Conservation (phyloP, 2,888 invertebrate genomes). For the Hoplodrina blanda region DNA sequence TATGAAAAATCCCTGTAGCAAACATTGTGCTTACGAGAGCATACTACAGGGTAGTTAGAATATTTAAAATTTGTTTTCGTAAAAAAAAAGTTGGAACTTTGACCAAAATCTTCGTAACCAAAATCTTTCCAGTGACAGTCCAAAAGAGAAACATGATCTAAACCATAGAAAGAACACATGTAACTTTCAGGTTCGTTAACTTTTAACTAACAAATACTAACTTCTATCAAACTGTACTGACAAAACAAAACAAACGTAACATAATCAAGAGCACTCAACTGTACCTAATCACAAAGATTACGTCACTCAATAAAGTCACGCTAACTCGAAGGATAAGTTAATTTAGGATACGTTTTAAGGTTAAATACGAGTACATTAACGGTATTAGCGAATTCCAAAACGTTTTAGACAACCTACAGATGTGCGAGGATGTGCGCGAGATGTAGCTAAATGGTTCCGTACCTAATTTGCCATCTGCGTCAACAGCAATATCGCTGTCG, state of each 20-base stretch:
- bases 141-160: too few relatives aligned
- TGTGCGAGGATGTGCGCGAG: constrained; percentile 27
- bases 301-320: constrained; percentile 14
- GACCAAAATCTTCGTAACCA: too few relatives aligned
- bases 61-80: too few relatives aligned
- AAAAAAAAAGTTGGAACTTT: too few relatives aligned
- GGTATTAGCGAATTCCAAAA: constrained; percentile 28
- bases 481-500: constrained; percentile 28
- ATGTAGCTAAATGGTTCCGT: constrained; percentile 48
- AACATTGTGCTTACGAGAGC: too few relatives aligned
- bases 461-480: constrained; percentile 57
- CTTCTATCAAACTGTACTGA: too few relatives aligned
- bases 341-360: constrained; percentile 25
- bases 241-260: background rate
- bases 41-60: too few relatives aligned
- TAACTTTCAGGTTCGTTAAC: too few relatives aligned
- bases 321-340: constrained; percentile 6
- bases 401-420: constrained; percentile 50
- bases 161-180: too few relatives aligned
- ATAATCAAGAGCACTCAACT: background rate
- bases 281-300: background rate
- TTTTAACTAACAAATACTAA: too few relatives aligned
- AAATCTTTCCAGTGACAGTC: too few relatives aligned
- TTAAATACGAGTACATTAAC: constrained; percentile 51
- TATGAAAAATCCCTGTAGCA: too few relatives aligned